Base-by-base conservation (phyloP, 2,888 invertebrate genomes). In the Hecatera dysodea region DNA sequence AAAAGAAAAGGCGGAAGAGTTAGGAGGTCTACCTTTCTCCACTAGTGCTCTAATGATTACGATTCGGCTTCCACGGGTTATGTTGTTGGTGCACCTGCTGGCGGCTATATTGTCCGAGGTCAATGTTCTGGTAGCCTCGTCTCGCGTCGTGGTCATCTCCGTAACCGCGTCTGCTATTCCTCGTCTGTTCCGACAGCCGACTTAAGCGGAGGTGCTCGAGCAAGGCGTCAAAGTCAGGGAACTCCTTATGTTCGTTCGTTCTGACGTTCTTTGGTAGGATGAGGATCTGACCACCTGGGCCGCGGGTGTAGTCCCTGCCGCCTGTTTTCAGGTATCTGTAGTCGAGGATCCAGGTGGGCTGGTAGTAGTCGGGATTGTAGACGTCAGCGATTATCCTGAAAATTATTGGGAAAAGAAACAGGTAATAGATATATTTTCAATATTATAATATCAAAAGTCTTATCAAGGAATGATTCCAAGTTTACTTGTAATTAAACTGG, bases 301-400 rank as follows among this genome's bases (percentile, higher is more conserved):
- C 91, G 6, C 93, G 91, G 0, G 90, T 90, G 87, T 94, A 95
- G 78, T 93, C 92, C 52, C 94, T 89, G 9, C 95, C 95, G 1
- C 94, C 95, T 0, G 93, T 89, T 82, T 93, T 94, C 60, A 93
- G 73, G 86, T 94, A 95, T 65, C 95, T 89, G 83, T 94, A 95
- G 90, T 95, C 95, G 24, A 95, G 82, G 48, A 93, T 83, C 87
- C 91, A 89, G 12, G 90, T 91, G 2, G 94, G 95, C 75, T 94
- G 92, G 69, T 89, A 87, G 84, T 92, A 95, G 73, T 92, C 93
- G 0, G 95, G 95, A 57, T 92, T 93, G 83, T 88, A 93, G 17
- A 91, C 90, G 46, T 91, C 89, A 44, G 88, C 86, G 46, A 95
- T 91, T 67, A 95, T 93, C 75, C 95, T 95, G 87, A 50, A 74